Base-by-base conservation (phyloP, 2,113 vertebrate species). In the Dendropsophus ebraccatus region DNA sequence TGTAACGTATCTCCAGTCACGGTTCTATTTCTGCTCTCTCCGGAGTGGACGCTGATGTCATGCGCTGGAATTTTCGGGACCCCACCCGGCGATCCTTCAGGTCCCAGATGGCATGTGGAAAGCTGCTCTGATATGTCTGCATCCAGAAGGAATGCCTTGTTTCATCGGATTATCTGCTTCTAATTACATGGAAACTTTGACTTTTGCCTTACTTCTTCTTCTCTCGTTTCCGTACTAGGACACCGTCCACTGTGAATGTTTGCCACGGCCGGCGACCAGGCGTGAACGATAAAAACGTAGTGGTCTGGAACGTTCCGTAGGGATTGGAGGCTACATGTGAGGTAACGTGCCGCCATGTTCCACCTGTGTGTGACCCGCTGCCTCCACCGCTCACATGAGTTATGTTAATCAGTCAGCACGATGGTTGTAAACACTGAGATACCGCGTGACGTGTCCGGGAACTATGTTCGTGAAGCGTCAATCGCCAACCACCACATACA, bases 61-160 rank as follows among this genome's bases (percentile, higher is more conserved):
- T 78, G 45, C 2, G 28, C 30, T 85, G 83, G 83, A 85, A 79
- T 78, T 78, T 49, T 25, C 10, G 11, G 35, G 83, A 28, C 73
- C 83, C 83, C 74, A 37, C 83, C 83, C n/a, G n/a, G n/a, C n/a
- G 28, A 19, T 80, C 41, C 45, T 17, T 35, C 67, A 37, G 83
- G 41, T 58, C 54, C 54, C 54, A 73, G 72, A 76, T 84, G 83
- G 72, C 83, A 84, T 84, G 70, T 84, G 70, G 82, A 74, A 84
- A 28, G 69, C 12, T 60, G 82, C n/a, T 72, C 8, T 41, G 21
- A 60, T 7, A 77, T 73, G 56, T 50, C 14, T n/a, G 25, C 83
- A 76, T 77, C 41, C 67, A 47, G 73, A 11, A 84, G 16, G 83
- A 84, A 84, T 84, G 73, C 62, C 23, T 73, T 72, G 56, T 50